Conservation (phyloP, 1,140 invertebrate species). For the Onthophagus taurus region DNA sequence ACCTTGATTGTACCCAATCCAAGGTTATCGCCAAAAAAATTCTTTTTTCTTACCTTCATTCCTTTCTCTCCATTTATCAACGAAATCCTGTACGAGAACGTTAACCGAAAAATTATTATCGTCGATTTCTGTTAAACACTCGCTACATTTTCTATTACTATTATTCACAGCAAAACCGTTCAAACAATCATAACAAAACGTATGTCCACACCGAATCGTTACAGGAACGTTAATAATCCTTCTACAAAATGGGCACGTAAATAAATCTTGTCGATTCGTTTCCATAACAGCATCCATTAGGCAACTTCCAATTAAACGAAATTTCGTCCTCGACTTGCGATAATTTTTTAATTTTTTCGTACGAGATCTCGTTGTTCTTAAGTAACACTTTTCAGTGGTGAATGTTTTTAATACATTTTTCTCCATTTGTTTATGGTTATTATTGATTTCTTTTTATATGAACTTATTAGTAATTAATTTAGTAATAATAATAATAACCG, state of each 20-base stretch:
- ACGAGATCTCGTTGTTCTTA: neutral
- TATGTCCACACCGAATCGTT: neutral
- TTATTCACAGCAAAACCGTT: neutral
- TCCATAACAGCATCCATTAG: neutral
- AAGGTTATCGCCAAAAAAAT: too few species aligned
- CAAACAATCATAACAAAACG: slow-evolving; percentile 1
- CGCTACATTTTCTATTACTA: too few species aligned
- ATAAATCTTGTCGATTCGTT: neutral
- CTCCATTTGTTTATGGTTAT: too few species aligned
- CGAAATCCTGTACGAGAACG: neutral
- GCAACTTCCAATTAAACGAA: neutral
- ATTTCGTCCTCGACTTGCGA: neutral
- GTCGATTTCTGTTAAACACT: neutral
- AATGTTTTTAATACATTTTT: too few species aligned
- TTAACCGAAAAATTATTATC: neutral
- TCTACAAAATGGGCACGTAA: neutral
- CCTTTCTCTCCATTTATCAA: neutral
- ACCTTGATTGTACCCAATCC: too few species aligned
- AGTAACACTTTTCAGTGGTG: too few species aligned
- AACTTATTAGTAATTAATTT: neutral
- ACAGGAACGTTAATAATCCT: neutral
- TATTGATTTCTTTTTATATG: too few species aligned
- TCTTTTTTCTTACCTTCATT: too few species aligned
- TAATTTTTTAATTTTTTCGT: slow-evolving; percentile 1
- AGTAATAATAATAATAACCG: too few species aligned